Evolutionary conservation across 2,113 vertebrate species (phyloP), one percentile per base, ranked within the genome.

Genomic region (Hepsetus odoe): DNA sequence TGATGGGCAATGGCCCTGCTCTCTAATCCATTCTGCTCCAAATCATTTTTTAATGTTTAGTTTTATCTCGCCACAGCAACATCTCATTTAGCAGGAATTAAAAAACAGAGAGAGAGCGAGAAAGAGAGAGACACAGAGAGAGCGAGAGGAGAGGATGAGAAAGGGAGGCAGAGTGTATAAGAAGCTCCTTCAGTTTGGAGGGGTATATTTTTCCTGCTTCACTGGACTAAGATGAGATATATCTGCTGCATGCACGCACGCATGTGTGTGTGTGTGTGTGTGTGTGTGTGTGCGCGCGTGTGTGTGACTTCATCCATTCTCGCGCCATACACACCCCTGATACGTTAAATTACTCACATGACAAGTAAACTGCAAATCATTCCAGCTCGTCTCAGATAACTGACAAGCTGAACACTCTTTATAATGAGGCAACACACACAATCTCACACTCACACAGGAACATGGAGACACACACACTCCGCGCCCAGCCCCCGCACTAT

Each of bases 321-420:
- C 91, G 89, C 92, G 93, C 94, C 94, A 93, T 92, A 90, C 93
- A 93, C 94, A 94, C 94, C 93, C 94, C 93, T 93, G 93, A 71
- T 78, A 71, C 94, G 95, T 95, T 95, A 78, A 95, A 96, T 96
- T 95, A 95, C 95, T 91, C 91, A 91, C 91, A 92, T 94, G 94
- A 96, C 94, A 96, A 95, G 95, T 95, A 95, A 95, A 96, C 92
- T 93, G 91, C 91, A 93, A 91, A 94, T 95, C 93, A 92, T 94
- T 95, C 91, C 92, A 91, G 92, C 93, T 94, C 93, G 93, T 94
- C 94, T 94, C 92, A 94, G 94, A 94, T 92, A 94, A 93, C 95
- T 94, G 94, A 94, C 92, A 95, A 80, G 79, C 77, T 51, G 74
- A 82, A 95, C 94, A 93, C 94, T 94, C 91, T 94, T 80, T 91